Evolutionary conservation across 2,888 invertebrate genomes (phyloP), one percentile per base, ranked within the genome.

Genomic region (Caenorhabditis sinica): DNA sequence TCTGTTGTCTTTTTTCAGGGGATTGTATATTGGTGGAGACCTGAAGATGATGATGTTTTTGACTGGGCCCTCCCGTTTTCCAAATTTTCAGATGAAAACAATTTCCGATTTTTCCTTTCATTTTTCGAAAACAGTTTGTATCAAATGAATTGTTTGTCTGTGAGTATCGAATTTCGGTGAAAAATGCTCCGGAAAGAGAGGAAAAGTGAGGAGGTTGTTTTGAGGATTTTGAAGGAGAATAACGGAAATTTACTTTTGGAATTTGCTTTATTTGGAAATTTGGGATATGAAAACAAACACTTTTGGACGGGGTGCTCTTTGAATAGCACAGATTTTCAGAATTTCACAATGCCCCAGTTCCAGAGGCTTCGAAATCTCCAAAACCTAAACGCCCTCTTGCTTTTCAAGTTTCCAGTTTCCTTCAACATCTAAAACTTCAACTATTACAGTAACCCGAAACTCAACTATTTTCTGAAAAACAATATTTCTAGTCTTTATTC

Each of bases 61-160:
- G 40, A n/a, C 28, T 33, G 28, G n/a, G 2, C 30, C 20, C 66
- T 53, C 40, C 40, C 13, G 13, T 40, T 40, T 13, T 8, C n/a
- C n/a, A 49, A 49, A 49, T 71, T 69, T 56, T 33, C 43, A 45
- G 49, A 51, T 49, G 30, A 77, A 71, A 79, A 71, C 79, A 79
- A 79, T 79, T 79, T 72, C 79, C 79, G 79, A 79, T 79, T 79
- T 56, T 63, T 68, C 17, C 43, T 25, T 33, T n/a, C 25, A 30
- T 73, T 66, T 75, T 79, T 72, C 65, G 77, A 79, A 79, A 79
- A 79, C 79, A 79, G 79, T 79, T 79, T 79, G 79, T 79, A 79
- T 79, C 79, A 79, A 79, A 79, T 79, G 79, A 72, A 79, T 79
- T 79, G 79, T 79, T 79, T 79, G 79, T 61, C 51, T 30, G 45